Evolutionary conservation across 2,113 vertebrate genomes (phyloP).

Genomic region (Pyxicephalus adspersus): DNA sequence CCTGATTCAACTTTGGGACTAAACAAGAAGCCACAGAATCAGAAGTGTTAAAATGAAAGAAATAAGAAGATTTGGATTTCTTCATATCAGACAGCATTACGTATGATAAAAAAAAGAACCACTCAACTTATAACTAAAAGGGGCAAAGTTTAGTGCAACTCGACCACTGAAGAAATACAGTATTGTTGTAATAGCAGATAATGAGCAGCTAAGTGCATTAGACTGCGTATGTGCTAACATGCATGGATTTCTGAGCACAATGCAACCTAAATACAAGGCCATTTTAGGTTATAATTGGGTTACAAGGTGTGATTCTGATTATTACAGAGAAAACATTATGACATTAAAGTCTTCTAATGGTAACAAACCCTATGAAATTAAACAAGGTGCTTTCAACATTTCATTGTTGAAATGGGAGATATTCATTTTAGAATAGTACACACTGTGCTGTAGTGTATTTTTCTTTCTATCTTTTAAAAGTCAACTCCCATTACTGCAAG

Average conservation of each 20-base stretch:
- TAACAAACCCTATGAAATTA: conserved; percentile 43
- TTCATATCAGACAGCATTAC: conserved; percentile 21
- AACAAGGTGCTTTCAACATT: conserved; percentile 34
- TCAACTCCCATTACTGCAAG: no score
- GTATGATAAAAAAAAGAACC: conserved; percentile 34
- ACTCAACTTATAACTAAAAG: conserved; percentile 47
- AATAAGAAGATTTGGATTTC: not conserved
- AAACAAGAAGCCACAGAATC: not conserved
- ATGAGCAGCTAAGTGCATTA: conserved; percentile 53
- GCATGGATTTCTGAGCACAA: conserved; percentile 44
- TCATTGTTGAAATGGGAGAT: conserved; percentile 26
- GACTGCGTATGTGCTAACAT: conserved; percentile 50
- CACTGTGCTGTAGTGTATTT: no score
- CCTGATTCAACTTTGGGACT: no score
- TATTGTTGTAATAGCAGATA: conserved; percentile 47
- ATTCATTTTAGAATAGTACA: conserved; percentile 13
- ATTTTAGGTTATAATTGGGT: conserved; percentile 49
- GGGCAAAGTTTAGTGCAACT: conserved; percentile 47
- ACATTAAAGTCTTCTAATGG: conserved; percentile 54
- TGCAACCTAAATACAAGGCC: conserved; percentile 49
- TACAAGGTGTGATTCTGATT: conserved; percentile 53
- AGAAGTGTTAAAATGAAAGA: not conserved
- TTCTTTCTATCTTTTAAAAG: no score
- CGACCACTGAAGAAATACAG: conserved; percentile 38
- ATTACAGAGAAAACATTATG: conserved; percentile 40